Evolutionary conservation across 2,113 vertebrate genomes (phyloP).

Genomic region (Brachypteracias leptosomus): DNA sequence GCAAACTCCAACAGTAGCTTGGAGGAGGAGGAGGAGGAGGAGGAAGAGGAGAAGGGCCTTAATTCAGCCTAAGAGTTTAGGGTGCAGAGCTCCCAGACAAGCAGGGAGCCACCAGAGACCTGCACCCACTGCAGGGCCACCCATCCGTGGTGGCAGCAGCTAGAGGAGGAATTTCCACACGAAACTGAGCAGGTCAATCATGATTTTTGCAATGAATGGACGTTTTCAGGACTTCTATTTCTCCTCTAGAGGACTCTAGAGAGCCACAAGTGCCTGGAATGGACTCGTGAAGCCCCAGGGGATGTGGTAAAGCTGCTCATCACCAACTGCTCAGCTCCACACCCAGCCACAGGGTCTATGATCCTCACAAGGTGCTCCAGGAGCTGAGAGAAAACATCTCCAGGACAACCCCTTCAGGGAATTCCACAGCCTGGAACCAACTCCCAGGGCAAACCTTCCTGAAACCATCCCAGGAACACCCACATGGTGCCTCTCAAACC

Average conservation of each 20-base stretch:
- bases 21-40: accelerated
- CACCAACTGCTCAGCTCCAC: not conserved
- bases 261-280: not conserved
- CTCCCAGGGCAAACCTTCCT: not conserved
- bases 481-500: accelerated
- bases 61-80: not conserved
- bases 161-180: not conserved
- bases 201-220: not conserved
- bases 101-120: not conserved
- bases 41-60: not conserved
- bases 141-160: not conserved
- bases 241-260: not conserved
- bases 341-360: not conserved
- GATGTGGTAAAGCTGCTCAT: not conserved
- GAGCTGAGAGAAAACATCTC: not conserved
- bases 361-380: not conserved
- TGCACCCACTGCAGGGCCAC: not conserved
- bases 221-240: not conserved
- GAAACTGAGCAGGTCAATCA: not conserved
- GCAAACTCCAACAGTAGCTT: not conserved
- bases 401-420: not conserved
- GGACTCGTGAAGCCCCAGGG: not conserved
- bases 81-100: not conserved
- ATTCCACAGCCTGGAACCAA: not conserved
- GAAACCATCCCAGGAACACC: not conserved